phyloP scores from a whole-genome alignment of 2,797 vertebrate genomes.

The Acanthornis magna region DNA sequence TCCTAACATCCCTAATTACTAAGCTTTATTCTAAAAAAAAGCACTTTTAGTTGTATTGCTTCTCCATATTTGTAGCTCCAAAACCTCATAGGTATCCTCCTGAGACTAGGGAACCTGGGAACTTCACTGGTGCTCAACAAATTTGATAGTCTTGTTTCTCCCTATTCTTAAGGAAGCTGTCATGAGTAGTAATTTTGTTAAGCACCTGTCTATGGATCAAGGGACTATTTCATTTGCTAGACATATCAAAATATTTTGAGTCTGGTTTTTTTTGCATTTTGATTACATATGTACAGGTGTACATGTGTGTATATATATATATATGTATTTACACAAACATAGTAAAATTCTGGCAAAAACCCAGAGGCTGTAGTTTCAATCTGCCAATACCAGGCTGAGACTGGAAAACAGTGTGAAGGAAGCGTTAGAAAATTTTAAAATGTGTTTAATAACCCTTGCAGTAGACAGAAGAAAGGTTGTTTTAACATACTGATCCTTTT shows the following conservation, averaged over 20 bases:
- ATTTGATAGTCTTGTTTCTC: neutral
- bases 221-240: neutral
- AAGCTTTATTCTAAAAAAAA: neutral
- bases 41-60: neutral
- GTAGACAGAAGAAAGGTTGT: neutral
- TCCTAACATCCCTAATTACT: neutral
- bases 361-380: neutral
- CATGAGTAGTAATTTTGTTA: neutral
- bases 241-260: neutral
- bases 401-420: neutral
- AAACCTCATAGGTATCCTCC: neutral
- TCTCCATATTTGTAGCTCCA: neutral
- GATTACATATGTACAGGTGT: neutral
- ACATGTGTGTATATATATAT: no score
- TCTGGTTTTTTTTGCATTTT: neutral
- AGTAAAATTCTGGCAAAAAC: neutral
- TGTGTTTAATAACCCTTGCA: neutral
- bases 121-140: neutral
- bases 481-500: neutral
- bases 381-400: neutral
- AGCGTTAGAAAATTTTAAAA: neutral
- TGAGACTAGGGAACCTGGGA: neutral
- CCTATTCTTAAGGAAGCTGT: neutral
- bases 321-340: neutral
- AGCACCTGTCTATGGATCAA: neutral